Base-by-base conservation (phyloP, 2,797 vertebrate species). In the Argya squamiceps region DNA sequence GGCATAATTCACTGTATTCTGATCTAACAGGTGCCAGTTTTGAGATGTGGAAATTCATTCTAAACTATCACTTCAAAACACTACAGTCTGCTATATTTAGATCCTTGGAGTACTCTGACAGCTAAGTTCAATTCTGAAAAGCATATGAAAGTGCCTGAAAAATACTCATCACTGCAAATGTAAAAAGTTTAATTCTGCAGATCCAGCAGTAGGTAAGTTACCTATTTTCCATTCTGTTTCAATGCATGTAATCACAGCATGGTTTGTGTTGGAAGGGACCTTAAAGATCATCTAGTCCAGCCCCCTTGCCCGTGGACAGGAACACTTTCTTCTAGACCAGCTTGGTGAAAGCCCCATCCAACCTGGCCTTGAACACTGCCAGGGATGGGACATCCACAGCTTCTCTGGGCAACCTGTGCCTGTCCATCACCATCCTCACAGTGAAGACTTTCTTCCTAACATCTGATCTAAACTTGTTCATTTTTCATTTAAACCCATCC, bases 1-100 rank as follows among this genome's bases (percentile, higher is more conserved):
- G 46, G 89, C 53, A 86, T 84, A 93, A 94, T 92, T 88, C 92
- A 84, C 79, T 59, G 26, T 81, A 90, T 93, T 94, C 82, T 88
- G 20, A 62, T 71, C 76, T 78, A 91, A 91, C 88, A 94, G 81
- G 88, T 92, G 92, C 82, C 83, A 90, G n/a, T 84, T 92, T 49
- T 91, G 73, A 89, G 69, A 89, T 75, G 58, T 86, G 53, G 76
- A 94, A 91, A 89, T 92, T 92, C 75, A 91, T 90, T 80, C 79
- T 68, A 41, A 93, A 47, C 55, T 68, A 52, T 71, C 91, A 78
- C 63, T 92, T 94, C 44, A 85, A 62, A 94, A 91, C 62, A 88
- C 82, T 84, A 76, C 21, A 78, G 50, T 26, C 39, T 59, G 34
- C 82, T 95, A 81, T 91, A 94, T 91, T 94, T 93, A 93, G 68